Evolutionary conservation across 2,113 vertebrate species (phyloP), one percentile per base, ranked within the genome.

Genomic region (Lutjanus erythropterus): DNA sequence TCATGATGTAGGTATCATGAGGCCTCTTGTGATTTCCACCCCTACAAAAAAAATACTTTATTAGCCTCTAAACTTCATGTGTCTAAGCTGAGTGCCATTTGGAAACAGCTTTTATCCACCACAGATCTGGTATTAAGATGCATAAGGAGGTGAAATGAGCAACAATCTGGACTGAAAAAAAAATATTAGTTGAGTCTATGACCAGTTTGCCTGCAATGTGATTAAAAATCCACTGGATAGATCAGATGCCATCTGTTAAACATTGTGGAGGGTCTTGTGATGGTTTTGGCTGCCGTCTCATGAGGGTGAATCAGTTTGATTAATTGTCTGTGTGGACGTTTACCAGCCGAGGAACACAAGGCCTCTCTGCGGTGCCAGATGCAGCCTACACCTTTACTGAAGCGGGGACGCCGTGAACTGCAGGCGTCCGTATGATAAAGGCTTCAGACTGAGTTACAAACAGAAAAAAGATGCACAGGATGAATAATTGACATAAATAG

Each of bases 221-320:
- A 64, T 29, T 21, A 21, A 0, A 59, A 73, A 47, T 52, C 68
- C 64, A 21, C 18, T 2, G 23, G 6, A 16, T 62, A 50, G 50
- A 78, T 75, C 10, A 42, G 50, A 49, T 44, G 35, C 35, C 27
- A 53, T 60, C 44, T 75, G 41, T 56, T 9, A 21, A 49, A 56
- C 19, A 21, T n/a, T 52, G 16, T 7, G 4, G 11, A 44, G 12
- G 21, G 42, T 64, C 58, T 49, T 33, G 39, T 47, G 49, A 39
- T 41, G 21, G 59, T 76, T 50, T 64, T 11, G 14, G 39, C 67
- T 2, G 44, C 46, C 42, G 0, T 53, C 55, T 52, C 49, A 59
- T 25, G 29, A 52, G 42, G 59, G 16, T 35, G 27, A 62, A 71
- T 71, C 21, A 44, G 53, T 69, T 58, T 72, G 25, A 69, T 67